Conservation (phyloP, 1,140 invertebrate species). For the Papilio polytes region DNA sequence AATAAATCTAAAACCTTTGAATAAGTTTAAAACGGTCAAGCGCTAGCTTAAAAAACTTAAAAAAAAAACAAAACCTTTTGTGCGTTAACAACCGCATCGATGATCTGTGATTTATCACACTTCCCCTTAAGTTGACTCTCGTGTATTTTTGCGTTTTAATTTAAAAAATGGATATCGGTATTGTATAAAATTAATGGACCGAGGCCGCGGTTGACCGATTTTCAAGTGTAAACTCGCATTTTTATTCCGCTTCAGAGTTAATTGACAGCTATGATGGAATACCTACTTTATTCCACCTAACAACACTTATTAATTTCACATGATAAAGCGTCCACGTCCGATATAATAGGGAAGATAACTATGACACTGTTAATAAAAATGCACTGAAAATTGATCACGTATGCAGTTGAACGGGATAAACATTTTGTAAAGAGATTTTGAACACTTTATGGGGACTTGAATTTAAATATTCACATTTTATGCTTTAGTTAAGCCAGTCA, state of each 20-base stretch:
- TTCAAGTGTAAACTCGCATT: conserved; percentile 29
- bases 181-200: conserved; percentile 30
- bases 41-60: too few relatives aligned
- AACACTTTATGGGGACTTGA: background rate
- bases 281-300: background rate
- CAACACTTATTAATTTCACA: conserved; percentile 18
- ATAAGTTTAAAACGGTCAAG: too few relatives aligned
- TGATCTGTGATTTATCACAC: conserved; percentile 24
- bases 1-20: background rate
- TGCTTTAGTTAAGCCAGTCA: too few relatives aligned
- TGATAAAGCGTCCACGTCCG: conserved; percentile 20
- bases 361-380: background rate
- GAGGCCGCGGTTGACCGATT: conserved; percentile 15
- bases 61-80: background rate
- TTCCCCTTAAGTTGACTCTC: conserved; percentile 18
- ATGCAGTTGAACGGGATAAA: background rate
- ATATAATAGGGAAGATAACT: conserved; percentile 1
- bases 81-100: background rate
- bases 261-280: conserved; percentile 36
- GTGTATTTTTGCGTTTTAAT: conserved; percentile 25
- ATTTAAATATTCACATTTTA: too few relatives aligned
- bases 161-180: conserved; percentile 23
- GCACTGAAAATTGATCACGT: background rate
- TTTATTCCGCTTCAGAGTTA: conserved; percentile 3
- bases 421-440: background rate